phyloP scores from a whole-genome alignment of 2,113 vertebrate genomes.

The Chrysochloris asiatica region DNA sequence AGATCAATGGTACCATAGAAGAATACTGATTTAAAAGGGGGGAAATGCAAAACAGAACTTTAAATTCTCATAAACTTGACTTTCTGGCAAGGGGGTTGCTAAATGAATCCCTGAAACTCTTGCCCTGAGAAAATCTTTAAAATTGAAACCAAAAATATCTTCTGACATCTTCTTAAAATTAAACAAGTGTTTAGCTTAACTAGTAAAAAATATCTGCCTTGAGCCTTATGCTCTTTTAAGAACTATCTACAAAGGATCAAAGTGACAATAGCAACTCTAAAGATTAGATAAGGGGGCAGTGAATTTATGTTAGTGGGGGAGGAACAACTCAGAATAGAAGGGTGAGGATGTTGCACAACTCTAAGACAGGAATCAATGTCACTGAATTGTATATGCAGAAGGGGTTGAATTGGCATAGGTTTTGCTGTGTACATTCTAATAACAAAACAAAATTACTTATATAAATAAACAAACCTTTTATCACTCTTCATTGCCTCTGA shows the following conservation, averaged over 20 bases:
- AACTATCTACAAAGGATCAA: too few species aligned
- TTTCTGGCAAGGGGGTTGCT: too few species aligned
- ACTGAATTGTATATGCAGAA: not conserved
- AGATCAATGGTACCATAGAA: not conserved
- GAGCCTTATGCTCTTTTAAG: not conserved
- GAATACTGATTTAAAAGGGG: not conserved
- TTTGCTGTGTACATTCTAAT: too few species aligned
- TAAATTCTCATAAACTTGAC: not conserved
- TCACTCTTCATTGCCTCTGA: not conserved
- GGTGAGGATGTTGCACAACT: not conserved
- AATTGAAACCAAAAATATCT: not conserved
- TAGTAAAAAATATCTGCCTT: not conserved
- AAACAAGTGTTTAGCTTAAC: not conserved
- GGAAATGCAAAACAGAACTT: not conserved
- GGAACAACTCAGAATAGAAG: not conserved
- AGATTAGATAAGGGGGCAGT: not conserved
- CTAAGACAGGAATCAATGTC: not conserved
- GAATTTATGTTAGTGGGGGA: not conserved
- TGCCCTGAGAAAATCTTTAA: not conserved
- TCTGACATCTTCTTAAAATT: not conserved
- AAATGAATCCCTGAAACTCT: not conserved
- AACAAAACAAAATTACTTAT: too few species aligned
- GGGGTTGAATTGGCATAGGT: too few species aligned
- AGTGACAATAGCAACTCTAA: not conserved
- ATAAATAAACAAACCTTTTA: too few species aligned